phyloP scores from a whole-genome alignment of 1,140 invertebrate genomes.

The Brachionus manjavacas region DNA sequence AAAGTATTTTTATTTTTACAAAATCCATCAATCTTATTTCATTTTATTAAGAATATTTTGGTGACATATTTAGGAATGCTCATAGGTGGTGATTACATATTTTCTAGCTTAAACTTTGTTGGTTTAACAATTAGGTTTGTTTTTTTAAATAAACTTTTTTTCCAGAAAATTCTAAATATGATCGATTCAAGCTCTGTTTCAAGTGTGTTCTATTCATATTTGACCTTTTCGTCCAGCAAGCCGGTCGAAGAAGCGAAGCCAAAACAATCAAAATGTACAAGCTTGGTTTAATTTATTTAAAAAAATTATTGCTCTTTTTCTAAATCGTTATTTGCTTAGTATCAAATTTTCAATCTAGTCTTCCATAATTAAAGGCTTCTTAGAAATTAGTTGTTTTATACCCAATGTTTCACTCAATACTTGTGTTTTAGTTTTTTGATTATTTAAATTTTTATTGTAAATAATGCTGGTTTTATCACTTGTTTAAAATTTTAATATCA shows the following conservation, averaged over 20 bases:
- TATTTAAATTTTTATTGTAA: neutral
- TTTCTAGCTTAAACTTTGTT: conserved; percentile 83
- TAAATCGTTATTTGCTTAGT: neutral
- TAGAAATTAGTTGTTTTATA: neutral
- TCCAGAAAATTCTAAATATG: neutral
- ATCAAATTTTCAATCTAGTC: neutral
- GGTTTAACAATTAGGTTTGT: conserved; percentile 75
- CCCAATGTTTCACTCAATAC: neutral
- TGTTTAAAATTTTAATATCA: neutral
- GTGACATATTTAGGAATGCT: conserved; percentile 76
- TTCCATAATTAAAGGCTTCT: neutral
- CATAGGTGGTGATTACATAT: conserved; percentile 93
- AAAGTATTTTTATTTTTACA: neutral
- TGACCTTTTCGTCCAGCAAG: neutral
- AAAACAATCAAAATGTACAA: conserved; percentile 19
- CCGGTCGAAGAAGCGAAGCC: neutral
- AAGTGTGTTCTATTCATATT: conserved; percentile 38
- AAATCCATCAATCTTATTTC: neutral
- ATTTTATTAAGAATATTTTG: conserved; percentile 59
- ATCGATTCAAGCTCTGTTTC: neutral
- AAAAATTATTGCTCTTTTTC: neutral
- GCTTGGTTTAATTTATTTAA: neutral
- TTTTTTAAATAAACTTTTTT: neutral
- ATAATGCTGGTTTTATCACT: neutral
- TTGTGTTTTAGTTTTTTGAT: neutral